These are phyloP conservation scores for Rousettus leschenaultii DNA, from an alignment of 2,113 vertebrate genomes.

Conservation along the genomic window DNA sequence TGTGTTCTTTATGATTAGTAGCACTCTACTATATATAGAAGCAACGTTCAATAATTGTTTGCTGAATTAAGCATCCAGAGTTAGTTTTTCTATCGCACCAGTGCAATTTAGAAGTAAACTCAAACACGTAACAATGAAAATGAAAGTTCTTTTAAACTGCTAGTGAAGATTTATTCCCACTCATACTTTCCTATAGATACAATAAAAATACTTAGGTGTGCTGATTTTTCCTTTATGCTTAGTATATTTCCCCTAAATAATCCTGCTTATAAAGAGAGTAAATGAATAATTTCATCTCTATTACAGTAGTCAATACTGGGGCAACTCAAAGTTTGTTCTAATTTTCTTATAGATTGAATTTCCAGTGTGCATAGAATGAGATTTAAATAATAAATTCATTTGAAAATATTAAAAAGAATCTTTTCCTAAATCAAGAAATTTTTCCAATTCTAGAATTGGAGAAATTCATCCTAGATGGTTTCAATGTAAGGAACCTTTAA, in stretches of 20 bases:
- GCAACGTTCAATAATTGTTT: neutral
- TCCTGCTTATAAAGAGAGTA: neutral
- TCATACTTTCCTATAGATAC: neutral
- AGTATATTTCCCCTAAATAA: constrained; percentile 18
- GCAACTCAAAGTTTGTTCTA: neutral
- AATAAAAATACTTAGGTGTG: constrained; percentile 18
- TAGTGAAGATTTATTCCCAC: neutral
- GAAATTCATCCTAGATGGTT: neutral
- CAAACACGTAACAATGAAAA: neutral
- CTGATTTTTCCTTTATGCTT: constrained; percentile 1
- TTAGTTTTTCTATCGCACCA: neutral
- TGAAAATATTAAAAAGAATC: neutral
- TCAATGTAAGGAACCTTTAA: neutral
- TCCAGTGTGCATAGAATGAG: neutral
- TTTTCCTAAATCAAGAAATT: neutral
- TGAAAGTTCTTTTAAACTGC: neutral
- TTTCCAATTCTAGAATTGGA: neutral
- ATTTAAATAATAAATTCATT: constrained; percentile 24
- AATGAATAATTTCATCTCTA: neutral
- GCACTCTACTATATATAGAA: neutral
- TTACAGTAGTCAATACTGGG: constrained; percentile 2
- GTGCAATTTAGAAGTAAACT: neutral
- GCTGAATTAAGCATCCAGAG: neutral
- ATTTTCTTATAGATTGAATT: constrained; percentile 31
- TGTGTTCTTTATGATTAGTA: neutral